A percentile compares a stretch with the other conserved stretches of the same genome.
These are phyloP conservation scores for Drosophila kepulauana DNA, from an alignment of 1,140 invertebrate genomes.

Conservation along the genomic window DNA sequence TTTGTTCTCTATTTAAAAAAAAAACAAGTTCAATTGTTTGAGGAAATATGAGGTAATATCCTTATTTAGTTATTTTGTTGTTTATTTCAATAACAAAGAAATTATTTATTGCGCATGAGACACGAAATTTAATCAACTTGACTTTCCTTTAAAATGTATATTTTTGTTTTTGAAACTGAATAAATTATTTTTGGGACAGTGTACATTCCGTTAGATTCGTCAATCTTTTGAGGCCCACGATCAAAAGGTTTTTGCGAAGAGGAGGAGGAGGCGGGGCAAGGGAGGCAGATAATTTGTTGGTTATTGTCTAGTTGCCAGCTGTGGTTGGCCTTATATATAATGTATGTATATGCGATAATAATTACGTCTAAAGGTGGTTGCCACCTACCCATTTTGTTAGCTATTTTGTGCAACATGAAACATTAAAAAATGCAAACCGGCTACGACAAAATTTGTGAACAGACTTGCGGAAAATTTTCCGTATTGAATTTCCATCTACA, in stretches of 20 bases:
- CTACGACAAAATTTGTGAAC: constrained; percentile 25
- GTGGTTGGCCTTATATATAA: neutral
- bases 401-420: constrained; percentile 48
- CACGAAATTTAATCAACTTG: too few relatives aligned
- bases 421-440: constrained; percentile 34
- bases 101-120: too few relatives aligned
- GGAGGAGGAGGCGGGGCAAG: neutral
- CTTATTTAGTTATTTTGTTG: too few relatives aligned
- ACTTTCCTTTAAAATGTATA: too few relatives aligned
- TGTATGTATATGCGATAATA: constrained; percentile 35
- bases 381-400: constrained; percentile 29
- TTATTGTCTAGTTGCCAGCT: constrained; percentile 1
- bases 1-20: too few relatives aligned
- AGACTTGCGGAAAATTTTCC: neutral
- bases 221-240: constrained; percentile 12
- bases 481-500: constrained; percentile 48
- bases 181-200: neutral
- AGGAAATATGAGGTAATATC: too few relatives aligned
- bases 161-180: too few relatives aligned
- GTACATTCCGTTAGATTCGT: constrained; percentile 18
- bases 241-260: constrained; percentile 1
- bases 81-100: too few relatives aligned
- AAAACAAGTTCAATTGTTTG: too few relatives aligned
- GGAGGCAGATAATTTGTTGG: neutral
- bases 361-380: constrained; percentile 40